Conservation (phyloP, 2,797 vertebrate genomes). For the Pteronotus mesoamericanus region DNA sequence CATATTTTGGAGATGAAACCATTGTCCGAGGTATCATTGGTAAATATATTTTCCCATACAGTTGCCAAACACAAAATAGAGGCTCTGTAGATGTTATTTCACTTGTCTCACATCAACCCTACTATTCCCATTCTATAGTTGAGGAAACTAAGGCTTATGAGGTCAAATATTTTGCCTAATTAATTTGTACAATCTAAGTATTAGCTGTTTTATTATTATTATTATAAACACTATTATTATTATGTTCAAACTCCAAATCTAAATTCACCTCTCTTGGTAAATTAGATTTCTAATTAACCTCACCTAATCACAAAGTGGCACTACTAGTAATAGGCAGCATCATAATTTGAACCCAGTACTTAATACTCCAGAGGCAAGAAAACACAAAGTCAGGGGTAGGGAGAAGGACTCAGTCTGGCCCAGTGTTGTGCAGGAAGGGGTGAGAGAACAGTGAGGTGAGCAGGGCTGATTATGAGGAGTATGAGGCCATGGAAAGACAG, state of each 20-base stretch:
- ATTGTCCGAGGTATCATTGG: too few species aligned
- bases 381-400: neutral
- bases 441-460: neutral
- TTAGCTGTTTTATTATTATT: neutral
- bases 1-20: too few species aligned
- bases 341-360: neutral
- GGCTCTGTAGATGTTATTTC: neutral
- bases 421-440: neutral
- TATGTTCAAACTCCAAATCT: neutral
- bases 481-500: neutral
- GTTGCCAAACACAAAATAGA: neutral
- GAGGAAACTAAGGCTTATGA: neutral
- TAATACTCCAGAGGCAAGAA: neutral
- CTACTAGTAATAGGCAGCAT: too few species aligned
- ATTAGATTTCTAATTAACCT: neutral
- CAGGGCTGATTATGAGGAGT: neutral
- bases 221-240: neutral
- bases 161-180: neutral
- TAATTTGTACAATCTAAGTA: neutral
- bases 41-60: too few species aligned
- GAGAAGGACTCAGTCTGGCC: neutral
- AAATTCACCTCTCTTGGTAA: neutral
- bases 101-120: neutral
- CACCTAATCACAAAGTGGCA: neutral
- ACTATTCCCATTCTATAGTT: neutral